These are phyloP conservation scores for Halcyon chelicuti DNA, from an alignment of 2,797 vertebrate species.

Conservation along the genomic window DNA sequence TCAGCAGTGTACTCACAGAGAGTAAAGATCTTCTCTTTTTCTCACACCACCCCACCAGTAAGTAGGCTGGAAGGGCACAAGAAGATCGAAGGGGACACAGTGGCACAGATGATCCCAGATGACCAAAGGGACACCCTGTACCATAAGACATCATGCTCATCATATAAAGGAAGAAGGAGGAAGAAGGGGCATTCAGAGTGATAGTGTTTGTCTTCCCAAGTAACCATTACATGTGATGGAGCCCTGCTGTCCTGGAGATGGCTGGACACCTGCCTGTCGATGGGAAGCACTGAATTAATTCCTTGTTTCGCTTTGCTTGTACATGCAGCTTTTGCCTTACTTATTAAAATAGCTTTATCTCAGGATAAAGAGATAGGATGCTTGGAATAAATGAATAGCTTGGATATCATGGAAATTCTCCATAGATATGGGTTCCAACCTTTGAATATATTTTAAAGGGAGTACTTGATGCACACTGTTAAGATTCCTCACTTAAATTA, in stretches of 20 bases:
- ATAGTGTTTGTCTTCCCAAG: neutral
- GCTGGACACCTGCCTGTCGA: neutral
- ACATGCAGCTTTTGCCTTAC: neutral
- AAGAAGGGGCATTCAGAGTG: neutral
- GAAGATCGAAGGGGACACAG: neutral
- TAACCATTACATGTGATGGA: neutral
- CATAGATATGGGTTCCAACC: neutral
- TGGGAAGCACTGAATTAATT: neutral
- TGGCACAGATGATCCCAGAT: neutral
- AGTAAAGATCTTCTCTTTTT: neutral
- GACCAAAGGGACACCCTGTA: neutral
- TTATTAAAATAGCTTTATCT: neutral
- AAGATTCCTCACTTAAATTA: neutral
- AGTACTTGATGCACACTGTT: neutral
- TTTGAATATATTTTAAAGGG: neutral
- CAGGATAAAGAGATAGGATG: neutral
- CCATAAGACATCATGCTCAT: neutral
- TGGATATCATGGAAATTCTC: neutral
- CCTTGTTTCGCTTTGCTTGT: neutral
- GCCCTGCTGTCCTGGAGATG: neutral
- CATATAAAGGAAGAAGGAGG: neutral
- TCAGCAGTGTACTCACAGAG: neutral
- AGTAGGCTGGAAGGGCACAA: neutral
- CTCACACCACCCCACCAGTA: neutral
- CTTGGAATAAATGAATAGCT: neutral